These are phyloP conservation scores for Incurvaria masculella DNA, from an alignment of 2,888 invertebrate genomes.

Conservation along the genomic window DNA sequence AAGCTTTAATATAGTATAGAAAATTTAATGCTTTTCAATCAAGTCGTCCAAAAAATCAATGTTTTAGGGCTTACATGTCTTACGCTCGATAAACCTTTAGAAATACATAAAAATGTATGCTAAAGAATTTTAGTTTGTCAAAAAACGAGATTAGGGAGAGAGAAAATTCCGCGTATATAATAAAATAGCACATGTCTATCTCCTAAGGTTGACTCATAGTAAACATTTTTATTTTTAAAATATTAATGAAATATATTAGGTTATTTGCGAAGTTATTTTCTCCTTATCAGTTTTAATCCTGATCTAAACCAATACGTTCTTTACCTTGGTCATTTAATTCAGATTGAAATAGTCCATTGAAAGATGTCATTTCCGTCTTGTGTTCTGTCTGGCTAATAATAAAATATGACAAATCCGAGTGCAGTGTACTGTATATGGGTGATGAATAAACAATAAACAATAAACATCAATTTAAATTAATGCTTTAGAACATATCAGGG, in stretches of 20 bases:
- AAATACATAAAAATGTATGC: not conserved
- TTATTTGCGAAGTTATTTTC: not conserved
- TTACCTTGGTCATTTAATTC: not conserved
- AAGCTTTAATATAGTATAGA: not conserved
- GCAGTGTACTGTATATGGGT: too few relatives aligned
- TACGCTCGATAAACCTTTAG: not conserved
- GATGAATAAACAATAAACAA: too few relatives aligned
- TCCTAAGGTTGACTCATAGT: not conserved
- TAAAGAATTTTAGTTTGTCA: not conserved
- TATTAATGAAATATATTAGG: not conserved
- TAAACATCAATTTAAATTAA: not conserved
- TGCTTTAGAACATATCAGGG: not conserved
- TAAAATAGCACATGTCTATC: not conserved
- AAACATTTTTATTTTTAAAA: not conserved
- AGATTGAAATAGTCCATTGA: not conserved
- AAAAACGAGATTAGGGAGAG: not conserved
- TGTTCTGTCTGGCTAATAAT: too few relatives aligned
- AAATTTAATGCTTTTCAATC: too few relatives aligned
- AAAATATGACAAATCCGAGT: too few relatives aligned
- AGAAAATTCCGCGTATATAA: not conserved
- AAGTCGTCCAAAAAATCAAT: not conserved
- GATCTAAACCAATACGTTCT: not conserved
- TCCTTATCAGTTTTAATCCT: not conserved
- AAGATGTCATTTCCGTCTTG: too few relatives aligned
- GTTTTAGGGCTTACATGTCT: not conserved